These are phyloP conservation scores for Trypoxylon attenuatum DNA, from an alignment of 2,888 invertebrate species.

Conservation along the genomic window DNA sequence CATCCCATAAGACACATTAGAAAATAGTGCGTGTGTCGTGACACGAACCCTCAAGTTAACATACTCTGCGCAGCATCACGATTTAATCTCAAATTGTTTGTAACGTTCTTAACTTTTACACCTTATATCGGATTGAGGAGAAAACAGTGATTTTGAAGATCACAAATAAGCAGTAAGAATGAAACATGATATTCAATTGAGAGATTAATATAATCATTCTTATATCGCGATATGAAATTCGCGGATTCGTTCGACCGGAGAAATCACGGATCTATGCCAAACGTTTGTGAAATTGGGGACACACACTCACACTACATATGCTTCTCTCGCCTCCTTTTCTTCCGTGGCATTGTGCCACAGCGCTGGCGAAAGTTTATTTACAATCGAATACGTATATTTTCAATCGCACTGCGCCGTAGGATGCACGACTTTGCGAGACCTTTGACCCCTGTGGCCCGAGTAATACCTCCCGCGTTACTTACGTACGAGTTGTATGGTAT, in stretches of 20 bases:
- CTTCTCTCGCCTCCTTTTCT: constrained; percentile 31
- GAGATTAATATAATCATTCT: constrained; percentile 8
- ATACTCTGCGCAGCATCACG: no score
- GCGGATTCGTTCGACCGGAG: constrained; percentile 51
- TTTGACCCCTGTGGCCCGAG: constrained; percentile 26
- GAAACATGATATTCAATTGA: constrained; percentile 15
- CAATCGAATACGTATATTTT: constrained; percentile 56
- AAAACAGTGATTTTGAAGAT: neutral
- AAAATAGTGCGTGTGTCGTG: neutral
- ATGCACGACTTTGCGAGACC: constrained; percentile 53
- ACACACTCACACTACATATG: constrained; percentile 32
- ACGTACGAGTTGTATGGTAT: neutral
- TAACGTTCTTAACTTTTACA: neutral
- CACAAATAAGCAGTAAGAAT: neutral
- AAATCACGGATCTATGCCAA: constrained; percentile 71
- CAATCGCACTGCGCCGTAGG: constrained; percentile 45
- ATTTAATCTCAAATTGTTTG: no score
- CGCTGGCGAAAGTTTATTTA: constrained; percentile 61
- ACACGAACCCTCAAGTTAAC: neutral
- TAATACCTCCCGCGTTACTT: constrained; percentile 8
- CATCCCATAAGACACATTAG: neutral
- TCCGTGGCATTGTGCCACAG: constrained; percentile 45
- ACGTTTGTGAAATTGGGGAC: constrained; percentile 72
- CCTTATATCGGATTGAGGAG: neutral
- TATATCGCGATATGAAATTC: constrained; percentile 24